These are phyloP conservation scores for Scaptomyza pallida DNA, from an alignment of 1,140 invertebrate genomes.

Conservation along the genomic window DNA sequence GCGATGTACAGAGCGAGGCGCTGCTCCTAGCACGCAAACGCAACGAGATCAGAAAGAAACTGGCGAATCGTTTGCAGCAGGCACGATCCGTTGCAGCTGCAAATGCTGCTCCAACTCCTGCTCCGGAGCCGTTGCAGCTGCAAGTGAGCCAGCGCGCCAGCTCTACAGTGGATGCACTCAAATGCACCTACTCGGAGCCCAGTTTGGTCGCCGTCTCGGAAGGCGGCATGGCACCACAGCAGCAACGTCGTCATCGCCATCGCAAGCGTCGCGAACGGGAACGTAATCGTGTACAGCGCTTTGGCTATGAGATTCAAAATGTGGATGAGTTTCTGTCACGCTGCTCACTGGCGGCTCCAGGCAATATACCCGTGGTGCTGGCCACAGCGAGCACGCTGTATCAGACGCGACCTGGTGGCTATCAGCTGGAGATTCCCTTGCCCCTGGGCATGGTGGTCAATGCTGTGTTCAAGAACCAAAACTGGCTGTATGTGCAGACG, in stretches of 20 bases:
- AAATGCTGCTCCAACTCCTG: slow-evolving; percentile 13
- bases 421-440: slow-evolving; percentile 88
- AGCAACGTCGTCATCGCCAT: slow-evolving; percentile 83
- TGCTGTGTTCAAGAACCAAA: slow-evolving; percentile 92
- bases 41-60: slow-evolving; percentile 75
- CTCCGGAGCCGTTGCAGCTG: slow-evolving; percentile 14
- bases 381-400: slow-evolving; percentile 90
- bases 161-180: slow-evolving; percentile 50
- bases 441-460: slow-evolving; percentile 93
- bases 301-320: slow-evolving; percentile 91
- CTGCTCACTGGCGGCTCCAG: slow-evolving; percentile 85
- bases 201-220: slow-evolving; percentile 78
- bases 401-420: slow-evolving; percentile 88
- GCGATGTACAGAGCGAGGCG: slow-evolving; percentile 66
- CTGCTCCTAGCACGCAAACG: slow-evolving; percentile 72
- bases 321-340: slow-evolving; percentile 90
- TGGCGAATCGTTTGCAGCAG: slow-evolving; percentile 64
- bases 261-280: slow-evolving; percentile 84
- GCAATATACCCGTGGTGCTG: slow-evolving; percentile 92
- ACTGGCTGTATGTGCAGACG: slow-evolving; percentile 93
- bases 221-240: slow-evolving; percentile 45
- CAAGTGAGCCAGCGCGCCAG: not conserved
- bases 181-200: slow-evolving; percentile 80
- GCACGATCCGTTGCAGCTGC: slow-evolving; percentile 40
- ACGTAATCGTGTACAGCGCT: slow-evolving; percentile 85